Evolutionary conservation across 2,888 invertebrate genomes (phyloP).

Genomic region (Abrostola tripartita): DNA sequence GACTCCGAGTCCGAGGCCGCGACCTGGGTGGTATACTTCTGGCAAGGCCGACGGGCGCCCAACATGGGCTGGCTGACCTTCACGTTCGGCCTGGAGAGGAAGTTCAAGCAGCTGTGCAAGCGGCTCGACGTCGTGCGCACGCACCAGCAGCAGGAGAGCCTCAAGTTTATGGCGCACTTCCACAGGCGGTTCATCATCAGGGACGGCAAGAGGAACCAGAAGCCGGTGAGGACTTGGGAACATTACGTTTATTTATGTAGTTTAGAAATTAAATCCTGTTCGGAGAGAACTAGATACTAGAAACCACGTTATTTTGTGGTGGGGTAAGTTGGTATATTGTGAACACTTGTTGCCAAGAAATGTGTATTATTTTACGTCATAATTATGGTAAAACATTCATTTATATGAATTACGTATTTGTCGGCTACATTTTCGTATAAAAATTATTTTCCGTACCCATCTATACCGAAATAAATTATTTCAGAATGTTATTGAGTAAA

Average conservation of each 20-base stretch:
- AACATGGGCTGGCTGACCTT: conserved; percentile 99
- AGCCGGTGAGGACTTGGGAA: conserved; percentile 64
- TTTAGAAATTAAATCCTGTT: too few relatives aligned
- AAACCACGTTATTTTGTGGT: too few relatives aligned
- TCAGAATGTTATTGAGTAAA: too few relatives aligned
- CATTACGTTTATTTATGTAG: background rate
- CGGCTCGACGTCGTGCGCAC: conserved; percentile 96
- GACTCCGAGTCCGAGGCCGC: conserved; percentile 82
- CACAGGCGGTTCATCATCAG: conserved; percentile 97
- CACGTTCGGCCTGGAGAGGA: conserved; percentile 94
- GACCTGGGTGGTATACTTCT: conserved; percentile 99
- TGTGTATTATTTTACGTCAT: too few relatives aligned
- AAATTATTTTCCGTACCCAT: too few relatives aligned
- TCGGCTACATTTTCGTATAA: too few relatives aligned
- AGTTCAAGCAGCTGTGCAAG: conserved; percentile 82
- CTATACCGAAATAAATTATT: too few relatives aligned
- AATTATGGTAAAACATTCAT: too few relatives aligned
- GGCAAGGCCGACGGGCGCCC: conserved; percentile 99
- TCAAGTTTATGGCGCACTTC: conserved; percentile 99
- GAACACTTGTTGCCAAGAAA: too few relatives aligned
- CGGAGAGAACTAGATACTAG: too few relatives aligned
- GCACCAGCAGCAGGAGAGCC: conserved; percentile 99
- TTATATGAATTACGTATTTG: too few relatives aligned
- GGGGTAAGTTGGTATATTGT: too few relatives aligned
- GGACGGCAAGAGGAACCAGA: conserved; percentile 92